A percentile compares a stretch with the other conserved stretches of the same genome.
Evolutionary conservation across 23 tunicate species (phyloP).

Genomic region (Botrylloides violaceus): DNA sequence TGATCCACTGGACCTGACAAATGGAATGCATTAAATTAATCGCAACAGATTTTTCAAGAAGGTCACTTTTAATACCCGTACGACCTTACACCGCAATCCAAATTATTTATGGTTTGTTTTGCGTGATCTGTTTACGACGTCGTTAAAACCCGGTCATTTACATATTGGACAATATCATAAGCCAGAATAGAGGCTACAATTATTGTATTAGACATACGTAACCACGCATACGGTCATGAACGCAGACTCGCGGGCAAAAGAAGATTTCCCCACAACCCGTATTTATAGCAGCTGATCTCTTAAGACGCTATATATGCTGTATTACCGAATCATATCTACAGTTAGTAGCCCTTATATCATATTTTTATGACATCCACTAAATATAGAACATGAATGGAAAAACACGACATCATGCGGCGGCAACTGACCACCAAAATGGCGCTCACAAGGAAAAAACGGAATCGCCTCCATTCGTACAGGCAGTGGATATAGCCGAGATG

Average conservation of each 20-base stretch:
- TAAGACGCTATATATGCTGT: too few species aligned
- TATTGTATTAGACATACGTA: constrained; percentile 15
- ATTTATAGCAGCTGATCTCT: neutral
- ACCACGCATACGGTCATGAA: neutral
- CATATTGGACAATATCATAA: constrained; percentile 8
- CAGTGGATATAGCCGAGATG: too few species aligned
- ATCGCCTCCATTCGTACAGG: too few species aligned
- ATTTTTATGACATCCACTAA: too few species aligned
- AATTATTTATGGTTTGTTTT: neutral
- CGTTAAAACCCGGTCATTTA: constrained; percentile 5
- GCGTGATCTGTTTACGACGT: constrained; percentile 1
- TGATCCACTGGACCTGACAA: too few species aligned
- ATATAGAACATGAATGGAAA: too few species aligned
- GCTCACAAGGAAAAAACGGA: neutral
- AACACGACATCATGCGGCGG: too few species aligned
- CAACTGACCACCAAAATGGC: constrained; percentile 1
- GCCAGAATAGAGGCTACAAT: neutral
- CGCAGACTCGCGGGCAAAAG: neutral
- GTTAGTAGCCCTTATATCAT: too few species aligned
- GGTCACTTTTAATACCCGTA: neutral
- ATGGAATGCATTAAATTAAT: too few species aligned
- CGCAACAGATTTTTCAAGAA: neutral
- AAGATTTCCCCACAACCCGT: constrained; percentile 1
- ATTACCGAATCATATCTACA: too few species aligned
- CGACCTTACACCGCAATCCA: neutral